A percentile compares a stretch with the other conserved stretches of the same genome.
Evolutionary conservation across 2,888 invertebrate genomes (phyloP).

Genomic region (Stegophylla sp.): DNA sequence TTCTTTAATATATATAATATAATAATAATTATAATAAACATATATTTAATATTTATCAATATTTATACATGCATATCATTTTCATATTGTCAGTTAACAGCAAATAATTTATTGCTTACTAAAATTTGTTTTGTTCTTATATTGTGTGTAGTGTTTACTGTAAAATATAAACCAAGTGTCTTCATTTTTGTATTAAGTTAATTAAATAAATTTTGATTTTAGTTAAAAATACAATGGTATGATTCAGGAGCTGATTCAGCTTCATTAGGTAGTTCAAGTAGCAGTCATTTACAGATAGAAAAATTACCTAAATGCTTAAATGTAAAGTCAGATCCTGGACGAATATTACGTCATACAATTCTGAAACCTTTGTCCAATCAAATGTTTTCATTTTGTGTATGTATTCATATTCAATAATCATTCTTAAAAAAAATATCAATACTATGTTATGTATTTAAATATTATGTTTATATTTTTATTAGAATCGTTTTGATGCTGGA

Average conservation of each 20-base stretch:
- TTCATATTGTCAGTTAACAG: no score
- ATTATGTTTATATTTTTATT: conserved; percentile 62
- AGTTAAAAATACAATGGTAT: conserved; percentile 66
- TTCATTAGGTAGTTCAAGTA: conserved; percentile 65
- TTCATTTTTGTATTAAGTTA: neutral
- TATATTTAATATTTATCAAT: neutral
- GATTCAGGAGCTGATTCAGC: conserved; percentile 69
- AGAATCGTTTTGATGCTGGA: conserved; percentile 90
- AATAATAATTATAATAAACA: no score
- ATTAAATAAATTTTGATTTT: conserved; percentile 21
- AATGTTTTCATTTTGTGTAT: conserved; percentile 82
- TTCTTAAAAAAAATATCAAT: neutral
- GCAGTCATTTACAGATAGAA: conserved; percentile 64
- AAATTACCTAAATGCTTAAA: conserved; percentile 29
- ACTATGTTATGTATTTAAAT: conserved; percentile 20
- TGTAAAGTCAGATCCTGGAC: conserved; percentile 65
- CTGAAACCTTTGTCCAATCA: conserved; percentile 90
- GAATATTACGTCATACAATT: conserved; percentile 78
- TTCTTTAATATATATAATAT: no score
- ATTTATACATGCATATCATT: neutral
- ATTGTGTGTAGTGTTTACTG: neutral
- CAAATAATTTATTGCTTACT: no score
- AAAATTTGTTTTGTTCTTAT: no score
- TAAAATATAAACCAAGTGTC: neutral
- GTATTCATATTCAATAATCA: conserved; percentile 62